Percentiles rank a stretch among this genome's conserved stretches.
Conservation (phyloP, 2,113 vertebrate species). For the Piliocolobus tephrosceles region DNA sequence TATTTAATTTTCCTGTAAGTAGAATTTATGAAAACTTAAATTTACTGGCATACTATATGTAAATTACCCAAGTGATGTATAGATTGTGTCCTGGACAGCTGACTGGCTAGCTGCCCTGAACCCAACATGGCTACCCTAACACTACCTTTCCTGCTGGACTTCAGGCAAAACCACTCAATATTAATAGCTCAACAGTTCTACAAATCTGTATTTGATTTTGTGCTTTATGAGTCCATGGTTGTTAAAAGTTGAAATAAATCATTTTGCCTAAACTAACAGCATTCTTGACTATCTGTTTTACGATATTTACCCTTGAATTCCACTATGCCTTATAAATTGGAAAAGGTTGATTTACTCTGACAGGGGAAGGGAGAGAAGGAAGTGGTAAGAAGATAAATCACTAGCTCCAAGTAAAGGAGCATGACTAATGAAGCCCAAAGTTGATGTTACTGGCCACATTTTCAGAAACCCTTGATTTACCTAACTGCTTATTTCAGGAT, state of each 20-base stretch:
- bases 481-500: neutral
- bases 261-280: constrained; percentile 51
- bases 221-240: constrained; percentile 15
- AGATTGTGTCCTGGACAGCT: neutral
- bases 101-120: neutral
- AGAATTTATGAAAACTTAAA: constrained; percentile 4
- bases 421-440: neutral
- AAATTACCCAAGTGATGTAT: constrained; percentile 35
- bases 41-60: neutral
- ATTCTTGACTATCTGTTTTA: constrained; percentile 42
- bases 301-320: constrained; percentile 50
- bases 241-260: constrained; percentile 60
- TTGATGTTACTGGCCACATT: neutral
- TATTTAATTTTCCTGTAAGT: constrained; percentile 57
- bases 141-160: neutral
- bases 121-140: no score
- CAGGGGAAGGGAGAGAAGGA: neutral
- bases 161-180: neutral
- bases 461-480: neutral
- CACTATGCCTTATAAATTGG: neutral
- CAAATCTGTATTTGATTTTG: constrained; percentile 40
- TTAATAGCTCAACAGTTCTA: constrained; percentile 10
- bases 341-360: neutral
- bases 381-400: neutral
- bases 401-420: neutral